These are phyloP conservation scores for Ptychadena robeensis DNA, from an alignment of 2,797 vertebrate species.

Conservation along the genomic window DNA sequence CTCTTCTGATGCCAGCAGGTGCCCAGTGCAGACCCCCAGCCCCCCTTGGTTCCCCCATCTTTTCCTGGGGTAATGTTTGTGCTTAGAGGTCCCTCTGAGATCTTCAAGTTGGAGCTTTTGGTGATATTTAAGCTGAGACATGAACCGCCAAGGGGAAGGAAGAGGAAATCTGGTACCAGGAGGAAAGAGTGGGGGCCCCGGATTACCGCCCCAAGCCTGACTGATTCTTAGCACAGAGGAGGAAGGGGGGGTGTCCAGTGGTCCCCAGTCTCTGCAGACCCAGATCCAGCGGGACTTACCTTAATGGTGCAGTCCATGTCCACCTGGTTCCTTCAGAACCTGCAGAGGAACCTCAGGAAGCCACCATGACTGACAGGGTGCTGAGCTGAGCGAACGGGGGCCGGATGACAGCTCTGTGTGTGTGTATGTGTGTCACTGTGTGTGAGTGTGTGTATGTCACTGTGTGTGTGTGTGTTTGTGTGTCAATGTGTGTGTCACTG, in stretches of 20 bases:
- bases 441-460: constrained; percentile 57
- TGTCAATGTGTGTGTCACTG: constrained; percentile 46
- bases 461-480: constrained; percentile 48
- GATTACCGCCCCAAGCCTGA: constrained; percentile 76
- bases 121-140: constrained; percentile 87
- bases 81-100: background rate
- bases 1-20: constrained; percentile 23
- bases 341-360: constrained; percentile 48
- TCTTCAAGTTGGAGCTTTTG: background rate
- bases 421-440: constrained; percentile 53
- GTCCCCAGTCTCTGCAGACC: background rate
- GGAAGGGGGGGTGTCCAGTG: constrained; percentile 55
- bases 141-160: constrained; percentile 91
- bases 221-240: constrained; percentile 50
- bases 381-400: constrained; percentile 54
- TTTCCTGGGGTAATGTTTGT: background rate
- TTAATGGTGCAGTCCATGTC: constrained; percentile 88
- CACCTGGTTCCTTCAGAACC: constrained; percentile 7
- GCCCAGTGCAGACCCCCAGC: constrained; percentile 18
- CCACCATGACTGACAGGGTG: constrained; percentile 57
- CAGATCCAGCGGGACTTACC: constrained; percentile 71
- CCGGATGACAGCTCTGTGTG: constrained; percentile 58
- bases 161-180: constrained; percentile 90
- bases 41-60: constrained; percentile 5
- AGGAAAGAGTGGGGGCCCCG: constrained; percentile 88